A percentile compares a stretch with the other conserved stretches of the same genome.
These are phyloP conservation scores for Anorthoa munda DNA, from an alignment of 2,888 invertebrate species.

Conservation along the genomic window DNA sequence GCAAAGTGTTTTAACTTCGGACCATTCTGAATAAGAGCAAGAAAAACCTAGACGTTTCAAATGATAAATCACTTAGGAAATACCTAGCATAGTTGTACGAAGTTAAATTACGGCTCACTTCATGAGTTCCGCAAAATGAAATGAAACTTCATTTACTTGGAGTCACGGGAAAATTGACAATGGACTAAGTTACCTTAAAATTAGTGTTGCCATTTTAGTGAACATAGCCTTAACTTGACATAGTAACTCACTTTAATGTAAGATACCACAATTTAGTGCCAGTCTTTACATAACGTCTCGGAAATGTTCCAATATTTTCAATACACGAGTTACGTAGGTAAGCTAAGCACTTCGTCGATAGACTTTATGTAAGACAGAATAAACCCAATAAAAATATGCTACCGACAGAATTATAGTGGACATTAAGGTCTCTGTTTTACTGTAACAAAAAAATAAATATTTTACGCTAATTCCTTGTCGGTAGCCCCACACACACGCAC, in stretches of 20 bases:
- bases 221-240: conserved; percentile 43
- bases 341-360: conserved; percentile 20
- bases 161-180: conserved; percentile 42
- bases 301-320: conserved; percentile 45
- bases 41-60: conserved; percentile 38
- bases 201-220: conserved; percentile 31
- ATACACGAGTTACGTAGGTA: conserved; percentile 19
- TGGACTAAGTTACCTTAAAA: conserved; percentile 38
- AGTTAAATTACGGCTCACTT: conserved; percentile 42
- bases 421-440: conserved; percentile 33
- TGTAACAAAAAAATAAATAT: conserved; percentile 86
- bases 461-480: conserved; percentile 83
- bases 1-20: conserved; percentile 32
- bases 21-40: conserved; percentile 25
- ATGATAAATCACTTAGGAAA: conserved; percentile 49
- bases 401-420: conserved; percentile 64
- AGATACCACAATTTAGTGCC: conserved; percentile 39
- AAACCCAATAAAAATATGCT: conserved; percentile 54
- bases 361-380: conserved; percentile 42
- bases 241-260: conserved; percentile 44
- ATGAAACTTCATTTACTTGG: conserved; percentile 43
- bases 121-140: conserved; percentile 28
- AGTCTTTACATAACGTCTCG: conserved; percentile 32
- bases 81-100: conserved; percentile 16
- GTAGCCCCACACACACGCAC: conserved; percentile 82